phyloP scores from a whole-genome alignment of 2,797 vertebrate species.

The Potorous gilbertii region DNA sequence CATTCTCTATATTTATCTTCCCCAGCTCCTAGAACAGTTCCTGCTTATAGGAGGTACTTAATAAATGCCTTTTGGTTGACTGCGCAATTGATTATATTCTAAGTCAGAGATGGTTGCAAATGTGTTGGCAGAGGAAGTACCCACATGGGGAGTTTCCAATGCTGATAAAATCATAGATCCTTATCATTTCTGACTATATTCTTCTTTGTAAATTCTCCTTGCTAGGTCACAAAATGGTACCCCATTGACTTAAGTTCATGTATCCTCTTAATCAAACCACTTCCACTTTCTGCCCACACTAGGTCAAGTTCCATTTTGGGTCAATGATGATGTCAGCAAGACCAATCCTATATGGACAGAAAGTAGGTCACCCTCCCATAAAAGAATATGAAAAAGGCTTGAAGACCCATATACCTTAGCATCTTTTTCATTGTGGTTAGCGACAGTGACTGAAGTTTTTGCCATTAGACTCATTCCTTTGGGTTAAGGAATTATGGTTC shows the following conservation, averaged over 20 bases:
- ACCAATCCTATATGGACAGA: not conserved
- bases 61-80: not conserved
- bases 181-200: not conserved
- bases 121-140: not conserved
- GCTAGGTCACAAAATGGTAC: not conserved
- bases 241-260: not conserved
- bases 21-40: not conserved
- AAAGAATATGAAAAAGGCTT: not conserved
- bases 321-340: not conserved
- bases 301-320: not conserved
- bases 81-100: not conserved
- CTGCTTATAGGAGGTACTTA: not conserved
- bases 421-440: not conserved
- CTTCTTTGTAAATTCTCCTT: not conserved
- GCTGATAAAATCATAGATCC: not conserved
- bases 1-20: not conserved
- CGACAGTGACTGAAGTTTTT: not conserved
- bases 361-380: not conserved
- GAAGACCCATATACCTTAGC: not conserved
- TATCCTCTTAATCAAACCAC: not conserved
- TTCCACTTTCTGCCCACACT: not conserved
- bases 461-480: not conserved
- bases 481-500: not conserved
- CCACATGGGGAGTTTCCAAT: not conserved
- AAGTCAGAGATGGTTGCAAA: not conserved